Conservation (phyloP, 2,888 invertebrate genomes). For the Osmoderma eremita region DNA sequence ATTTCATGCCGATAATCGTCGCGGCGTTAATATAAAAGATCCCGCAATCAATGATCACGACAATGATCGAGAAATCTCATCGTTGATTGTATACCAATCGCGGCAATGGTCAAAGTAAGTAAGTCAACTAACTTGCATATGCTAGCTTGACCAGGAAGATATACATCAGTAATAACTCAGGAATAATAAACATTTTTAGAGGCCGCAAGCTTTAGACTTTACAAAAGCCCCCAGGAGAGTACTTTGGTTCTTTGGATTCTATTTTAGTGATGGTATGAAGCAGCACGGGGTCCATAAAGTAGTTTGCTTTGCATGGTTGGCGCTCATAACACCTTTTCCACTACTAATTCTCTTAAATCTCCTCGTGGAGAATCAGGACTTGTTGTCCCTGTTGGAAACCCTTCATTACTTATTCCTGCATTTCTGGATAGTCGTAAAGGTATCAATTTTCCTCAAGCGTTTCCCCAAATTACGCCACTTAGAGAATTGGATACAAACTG, state of each 20-base stretch:
- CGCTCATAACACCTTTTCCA: conserved; percentile 10
- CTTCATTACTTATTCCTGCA: conserved; percentile 22
- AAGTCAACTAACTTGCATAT: too few species aligned
- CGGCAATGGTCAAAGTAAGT: too few species aligned
- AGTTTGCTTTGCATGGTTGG: background rate
- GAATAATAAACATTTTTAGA: background rate
- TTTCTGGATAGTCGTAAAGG: conserved; percentile 15
- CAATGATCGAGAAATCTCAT: too few species aligned
- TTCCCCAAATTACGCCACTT: conserved; percentile 1
- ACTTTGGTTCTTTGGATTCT: conserved; percentile 17
- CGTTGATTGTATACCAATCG: too few species aligned
- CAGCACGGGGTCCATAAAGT: background rate
- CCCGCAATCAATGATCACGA: too few species aligned
- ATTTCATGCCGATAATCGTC: too few species aligned
- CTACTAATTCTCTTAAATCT: background rate
- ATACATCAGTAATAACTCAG: too few species aligned
- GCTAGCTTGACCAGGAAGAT: too few species aligned
- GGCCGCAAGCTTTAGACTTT: conserved; percentile 6
- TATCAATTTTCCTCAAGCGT: background rate
- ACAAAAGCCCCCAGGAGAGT: conserved; percentile 11
- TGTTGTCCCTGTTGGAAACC: conserved; percentile 4
- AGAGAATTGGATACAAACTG: conserved; percentile 14
- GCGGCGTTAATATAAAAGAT: too few species aligned
- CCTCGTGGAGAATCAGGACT: background rate
- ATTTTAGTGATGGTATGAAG: conserved; percentile 6